Percentiles rank a stretch among this genome's conserved stretches.
Evolutionary conservation across 2,113 vertebrate genomes (phyloP).

Genomic region (Podilymbus podiceps): DNA sequence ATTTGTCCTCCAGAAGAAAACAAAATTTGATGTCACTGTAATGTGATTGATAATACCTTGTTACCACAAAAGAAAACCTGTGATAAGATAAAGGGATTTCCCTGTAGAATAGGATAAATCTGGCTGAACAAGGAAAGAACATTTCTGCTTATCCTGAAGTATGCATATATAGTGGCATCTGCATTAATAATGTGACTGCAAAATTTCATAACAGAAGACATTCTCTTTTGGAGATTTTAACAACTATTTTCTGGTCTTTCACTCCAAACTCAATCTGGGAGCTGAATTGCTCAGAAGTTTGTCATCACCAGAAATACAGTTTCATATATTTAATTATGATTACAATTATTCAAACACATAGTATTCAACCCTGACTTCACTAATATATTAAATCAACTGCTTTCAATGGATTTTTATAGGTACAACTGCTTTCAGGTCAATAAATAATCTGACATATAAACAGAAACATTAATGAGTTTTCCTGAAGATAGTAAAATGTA

Average conservation of each 20-base stretch:
- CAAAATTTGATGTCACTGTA: neutral
- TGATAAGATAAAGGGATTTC: slow-evolving; percentile 2
- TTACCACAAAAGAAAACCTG: neutral
- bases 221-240: neutral
- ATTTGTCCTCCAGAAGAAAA: neutral
- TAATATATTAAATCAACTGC: neutral
- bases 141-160: neutral
- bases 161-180: neutral
- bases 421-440: neutral
- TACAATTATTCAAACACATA: neutral
- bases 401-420: neutral
- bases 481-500: neutral
- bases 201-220: neutral
- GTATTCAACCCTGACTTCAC: neutral
- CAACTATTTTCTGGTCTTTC: neutral
- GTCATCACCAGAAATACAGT: neutral
- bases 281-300: neutral
- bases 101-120: neutral
- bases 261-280: neutral
- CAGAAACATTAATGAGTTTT: neutral
- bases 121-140: neutral
- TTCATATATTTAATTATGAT: neutral
- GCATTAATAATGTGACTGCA: neutral
- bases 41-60: neutral
- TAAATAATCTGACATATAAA: neutral